Percentiles rank a stretch among this genome's conserved stretches.
phyloP scores from a whole-genome alignment of 2,797 vertebrate genomes.

The Takifugu ocellatus region DNA sequence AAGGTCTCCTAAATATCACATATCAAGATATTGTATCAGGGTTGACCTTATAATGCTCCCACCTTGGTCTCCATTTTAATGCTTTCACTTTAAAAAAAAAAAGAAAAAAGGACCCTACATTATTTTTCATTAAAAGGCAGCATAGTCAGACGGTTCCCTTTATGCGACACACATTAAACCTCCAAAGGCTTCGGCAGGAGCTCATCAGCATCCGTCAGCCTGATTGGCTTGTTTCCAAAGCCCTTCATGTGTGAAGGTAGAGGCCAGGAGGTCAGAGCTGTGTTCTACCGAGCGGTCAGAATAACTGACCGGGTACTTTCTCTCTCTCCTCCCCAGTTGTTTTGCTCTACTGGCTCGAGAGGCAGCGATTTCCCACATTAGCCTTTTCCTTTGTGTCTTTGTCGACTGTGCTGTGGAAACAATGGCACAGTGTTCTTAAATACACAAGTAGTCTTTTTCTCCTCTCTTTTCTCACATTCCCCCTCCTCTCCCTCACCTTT shows the following conservation, averaged over 20 bases:
- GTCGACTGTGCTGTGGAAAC: constrained; percentile 34
- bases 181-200: constrained; percentile 43
- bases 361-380: constrained; percentile 51
- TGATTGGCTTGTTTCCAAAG: constrained; percentile 69
- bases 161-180: constrained; percentile 45
- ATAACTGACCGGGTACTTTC: constrained; percentile 34
- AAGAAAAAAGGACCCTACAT: constrained; percentile 46
- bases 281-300: constrained; percentile 53
- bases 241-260: constrained; percentile 68
- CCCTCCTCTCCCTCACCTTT: constrained; percentile 47
- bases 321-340: constrained; percentile 12
- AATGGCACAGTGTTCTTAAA: constrained; percentile 44
- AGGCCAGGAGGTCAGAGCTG: constrained; percentile 54
- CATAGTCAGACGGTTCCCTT: constrained; percentile 45
- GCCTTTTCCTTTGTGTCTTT: constrained; percentile 47
- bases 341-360: constrained; percentile 35
- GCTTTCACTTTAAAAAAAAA: constrained; percentile 40
- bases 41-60: constrained; percentile 63
- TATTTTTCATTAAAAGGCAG: constrained; percentile 48
- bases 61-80: constrained; percentile 30
- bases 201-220: constrained; percentile 58
- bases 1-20: constrained; percentile 70
- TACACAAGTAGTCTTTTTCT: constrained; percentile 41
- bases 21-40: constrained; percentile 57
- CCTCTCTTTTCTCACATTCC: constrained; percentile 40